A percentile compares a stretch with the other conserved stretches of the same genome.
These are phyloP conservation scores for Pristiophorus japonicus DNA, from an alignment of 2,113 vertebrate genomes.

Conservation along the genomic window DNA sequence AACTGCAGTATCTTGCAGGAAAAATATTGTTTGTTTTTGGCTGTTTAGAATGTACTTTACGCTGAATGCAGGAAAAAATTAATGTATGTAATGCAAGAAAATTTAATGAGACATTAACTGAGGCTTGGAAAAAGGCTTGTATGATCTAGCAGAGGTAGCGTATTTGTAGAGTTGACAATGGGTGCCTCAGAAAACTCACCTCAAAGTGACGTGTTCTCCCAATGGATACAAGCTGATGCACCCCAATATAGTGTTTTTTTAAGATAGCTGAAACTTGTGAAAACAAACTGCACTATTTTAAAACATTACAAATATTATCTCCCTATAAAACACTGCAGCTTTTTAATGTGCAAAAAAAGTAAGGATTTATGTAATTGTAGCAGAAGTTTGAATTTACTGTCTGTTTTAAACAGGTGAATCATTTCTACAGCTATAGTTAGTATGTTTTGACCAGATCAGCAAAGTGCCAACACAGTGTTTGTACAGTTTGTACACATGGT, in stretches of 20 bases:
- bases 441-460: conserved; percentile 23
- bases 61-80: background rate
- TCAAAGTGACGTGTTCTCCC: background rate
- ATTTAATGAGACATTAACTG: background rate
- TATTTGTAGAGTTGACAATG: background rate
- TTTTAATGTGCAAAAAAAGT: conserved; percentile 25
- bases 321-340: background rate
- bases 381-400: background rate
- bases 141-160: background rate
- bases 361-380: background rate
- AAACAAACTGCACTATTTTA: too few relatives aligned
- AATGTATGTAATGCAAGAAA: background rate
- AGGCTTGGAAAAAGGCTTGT: background rate
- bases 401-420: background rate
- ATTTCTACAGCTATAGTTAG: conserved; percentile 3
- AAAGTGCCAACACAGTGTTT: conserved; percentile 27
- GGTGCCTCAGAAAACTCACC: background rate
- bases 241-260: background rate
- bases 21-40: background rate
- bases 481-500: conserved; percentile 16
- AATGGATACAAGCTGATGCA: background rate
- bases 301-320: conserved; percentile 13
- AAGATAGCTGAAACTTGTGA: too few relatives aligned
- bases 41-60: background rate
- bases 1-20: background rate